Evolutionary conservation across 2,113 vertebrate species (phyloP).

Genomic region (Rhinopomastus cyanomelas): DNA sequence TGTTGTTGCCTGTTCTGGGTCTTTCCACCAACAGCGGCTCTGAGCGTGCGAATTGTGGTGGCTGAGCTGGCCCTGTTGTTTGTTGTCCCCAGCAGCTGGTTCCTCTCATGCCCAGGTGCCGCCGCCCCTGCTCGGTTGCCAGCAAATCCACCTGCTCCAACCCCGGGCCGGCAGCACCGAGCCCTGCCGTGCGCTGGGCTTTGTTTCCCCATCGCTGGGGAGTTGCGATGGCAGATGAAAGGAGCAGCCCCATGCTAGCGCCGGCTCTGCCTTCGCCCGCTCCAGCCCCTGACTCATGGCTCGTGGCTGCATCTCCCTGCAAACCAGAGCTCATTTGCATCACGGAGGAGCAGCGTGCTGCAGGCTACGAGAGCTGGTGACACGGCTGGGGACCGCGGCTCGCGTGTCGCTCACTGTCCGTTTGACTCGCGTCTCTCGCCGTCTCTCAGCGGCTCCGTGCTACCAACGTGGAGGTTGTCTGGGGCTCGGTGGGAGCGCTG

Average conservation of each 20-base stretch:
- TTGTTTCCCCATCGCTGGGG: neutral
- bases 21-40: neutral
- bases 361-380: neutral
- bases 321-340: neutral
- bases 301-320: neutral
- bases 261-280: neutral
- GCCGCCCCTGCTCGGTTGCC: neutral
- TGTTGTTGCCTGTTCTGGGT: neutral
- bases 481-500: fast-evolving
- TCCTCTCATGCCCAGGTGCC: neutral
- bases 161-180: neutral
- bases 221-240: neutral
- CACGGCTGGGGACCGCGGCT: neutral
- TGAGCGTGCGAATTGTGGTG: neutral
- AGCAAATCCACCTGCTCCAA: too few species aligned
- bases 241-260: neutral
- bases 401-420: fast-evolving
- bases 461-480: fast-evolving
- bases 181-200: fast-evolving
- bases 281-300: neutral
- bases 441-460: fast-evolving
- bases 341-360: neutral
- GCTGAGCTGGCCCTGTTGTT: neutral
- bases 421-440: fast-evolving
- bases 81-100: neutral